Base-by-base conservation (phyloP, 2,888 invertebrate genomes). In the Cosmia pyralina region DNA sequence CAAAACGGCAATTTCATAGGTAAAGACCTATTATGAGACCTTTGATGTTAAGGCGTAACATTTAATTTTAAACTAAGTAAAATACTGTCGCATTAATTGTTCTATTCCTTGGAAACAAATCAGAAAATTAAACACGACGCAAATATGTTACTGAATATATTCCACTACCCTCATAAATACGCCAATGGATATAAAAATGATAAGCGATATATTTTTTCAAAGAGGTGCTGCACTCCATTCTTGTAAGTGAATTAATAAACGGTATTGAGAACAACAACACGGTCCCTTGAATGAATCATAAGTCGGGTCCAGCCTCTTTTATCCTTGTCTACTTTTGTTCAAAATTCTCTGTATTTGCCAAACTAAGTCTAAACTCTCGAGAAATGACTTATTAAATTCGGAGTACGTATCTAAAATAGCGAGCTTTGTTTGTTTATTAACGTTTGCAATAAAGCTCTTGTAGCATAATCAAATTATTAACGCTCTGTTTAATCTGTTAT, bases 281-380 rank as follows among this genome's bases (percentile, higher is more conserved):
- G 53, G 90, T 89, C 3, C 87, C 77, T 4, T 65, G 62, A 72
- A 65, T 50, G 13, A 55, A 22, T 58, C 22, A 69, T 53, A 67
- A 69, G 52, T 57, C 28, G 34, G 59, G 48, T 46, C 34, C 63
- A 69, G 15, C 5, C 50, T 34, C 58, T 69, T 69, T 73, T 63
- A 69, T 69, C 41, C 2, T 53, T 53, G 34, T 55, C 15, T n/a
- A 52, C 38, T 58, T 66, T 72, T 60, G 69, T 74, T 70, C 22
- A 34, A 67, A 66, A 76, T 75, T 75, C 62, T 62, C 17, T 46
- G 59, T 15, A 78, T 71, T 52, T 34, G 17, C 4, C 13, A 11
- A 78, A 53, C 28, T 59, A 72, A 13, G 28, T n/a, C n/a, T 34
- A 19, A 66, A 64, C 41, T 70, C 48, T 72, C 58, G 52, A 67